These are phyloP conservation scores for Balearica regulorum DNA, from an alignment of 2,797 vertebrate species.

Conservation along the genomic window DNA sequence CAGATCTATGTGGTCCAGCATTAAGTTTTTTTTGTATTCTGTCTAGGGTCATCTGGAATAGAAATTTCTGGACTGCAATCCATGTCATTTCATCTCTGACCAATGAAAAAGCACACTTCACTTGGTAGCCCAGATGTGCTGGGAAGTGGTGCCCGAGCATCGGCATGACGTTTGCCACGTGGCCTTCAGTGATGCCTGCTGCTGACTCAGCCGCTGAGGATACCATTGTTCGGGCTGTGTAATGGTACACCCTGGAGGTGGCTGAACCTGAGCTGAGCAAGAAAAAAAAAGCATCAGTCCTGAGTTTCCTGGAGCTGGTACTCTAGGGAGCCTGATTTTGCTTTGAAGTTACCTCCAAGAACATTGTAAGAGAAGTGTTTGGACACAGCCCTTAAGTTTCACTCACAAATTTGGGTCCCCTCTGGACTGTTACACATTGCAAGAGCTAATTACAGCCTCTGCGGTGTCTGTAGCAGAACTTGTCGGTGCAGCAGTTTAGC, in stretches of 20 bases:
- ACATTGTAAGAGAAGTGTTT: neutral
- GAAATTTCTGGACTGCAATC: neutral
- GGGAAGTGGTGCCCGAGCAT: neutral
- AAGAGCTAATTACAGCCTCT: neutral
- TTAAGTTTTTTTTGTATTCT: neutral
- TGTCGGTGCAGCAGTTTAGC: neutral
- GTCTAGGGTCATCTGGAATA: neutral
- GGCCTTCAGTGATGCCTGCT: neutral
- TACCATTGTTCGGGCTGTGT: neutral
- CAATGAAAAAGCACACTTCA: neutral
- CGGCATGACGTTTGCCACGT: rapidly evolving
- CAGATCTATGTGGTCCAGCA: neutral
- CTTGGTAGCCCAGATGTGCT: neutral
- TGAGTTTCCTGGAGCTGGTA: neutral
- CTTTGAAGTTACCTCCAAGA: neutral
- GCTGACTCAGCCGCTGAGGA: neutral
- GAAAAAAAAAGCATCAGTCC: neutral
- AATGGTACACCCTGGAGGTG: neutral
- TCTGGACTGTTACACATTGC: neutral
- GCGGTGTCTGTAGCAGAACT: neutral
- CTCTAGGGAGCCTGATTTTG: neutral
- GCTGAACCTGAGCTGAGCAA: neutral
- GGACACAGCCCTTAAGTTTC: neutral
- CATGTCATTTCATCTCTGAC: neutral
- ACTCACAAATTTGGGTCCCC: neutral